Evolutionary conservation across 2,797 vertebrate genomes (phyloP).

Genomic region (Amphiprion clarkii): DNA sequence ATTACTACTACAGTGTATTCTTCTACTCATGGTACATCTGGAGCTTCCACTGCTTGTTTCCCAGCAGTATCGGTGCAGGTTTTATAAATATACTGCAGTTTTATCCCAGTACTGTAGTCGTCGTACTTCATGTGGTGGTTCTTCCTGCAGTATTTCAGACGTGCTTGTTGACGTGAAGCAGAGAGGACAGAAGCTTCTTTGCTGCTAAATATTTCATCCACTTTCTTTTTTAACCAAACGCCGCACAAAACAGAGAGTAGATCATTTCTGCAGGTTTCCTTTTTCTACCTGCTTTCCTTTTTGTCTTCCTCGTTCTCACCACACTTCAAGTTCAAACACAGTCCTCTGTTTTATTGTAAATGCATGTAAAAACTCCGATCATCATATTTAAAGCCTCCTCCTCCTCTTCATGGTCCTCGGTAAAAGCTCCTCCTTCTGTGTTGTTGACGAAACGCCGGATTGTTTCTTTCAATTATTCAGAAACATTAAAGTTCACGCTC

Average conservation of each 20-base stretch:
- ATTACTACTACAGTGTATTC: no score
- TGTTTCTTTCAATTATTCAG: constrained; percentile 69
- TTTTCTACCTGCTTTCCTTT: neutral
- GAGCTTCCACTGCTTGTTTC: no score
- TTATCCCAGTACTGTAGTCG: neutral
- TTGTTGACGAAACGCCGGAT: constrained; percentile 33
- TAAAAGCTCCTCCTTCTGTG: constrained; percentile 6
- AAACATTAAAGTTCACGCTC: constrained; percentile 62
- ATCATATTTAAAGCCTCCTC: neutral
- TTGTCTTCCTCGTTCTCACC: neutral
- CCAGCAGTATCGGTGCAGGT: no score
- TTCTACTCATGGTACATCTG: no score
- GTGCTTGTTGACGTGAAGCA: constrained; percentile 42
- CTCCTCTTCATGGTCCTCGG: neutral
- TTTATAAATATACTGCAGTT: no score
- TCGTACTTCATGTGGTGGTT: neutral
- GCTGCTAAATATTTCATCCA: constrained; percentile 71
- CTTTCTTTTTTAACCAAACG: constrained; percentile 36
- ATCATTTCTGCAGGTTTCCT: neutral
- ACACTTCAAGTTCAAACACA: neutral
- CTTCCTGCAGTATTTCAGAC: constrained; percentile 1
- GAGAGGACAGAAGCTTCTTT: constrained; percentile 37
- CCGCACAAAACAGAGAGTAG: constrained; percentile 32
- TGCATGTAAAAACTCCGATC: no score
- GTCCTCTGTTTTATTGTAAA: neutral